A percentile compares a stretch with the other conserved stretches of the same genome.
These are phyloP conservation scores for Oenanthe melanoleuca DNA, from an alignment of 2,113 vertebrate species.

Conservation along the genomic window DNA sequence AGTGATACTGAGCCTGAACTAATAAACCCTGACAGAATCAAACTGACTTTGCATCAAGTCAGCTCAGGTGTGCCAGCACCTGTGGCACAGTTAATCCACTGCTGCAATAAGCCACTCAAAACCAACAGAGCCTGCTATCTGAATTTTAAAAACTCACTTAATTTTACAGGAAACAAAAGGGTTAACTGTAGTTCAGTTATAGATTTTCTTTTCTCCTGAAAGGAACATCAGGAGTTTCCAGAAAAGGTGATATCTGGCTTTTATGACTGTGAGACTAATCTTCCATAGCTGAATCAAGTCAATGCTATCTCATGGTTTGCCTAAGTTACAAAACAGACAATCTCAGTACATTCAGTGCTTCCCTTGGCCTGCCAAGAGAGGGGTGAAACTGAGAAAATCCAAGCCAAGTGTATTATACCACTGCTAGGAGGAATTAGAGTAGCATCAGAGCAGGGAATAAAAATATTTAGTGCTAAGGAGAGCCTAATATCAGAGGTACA, in stretches of 20 bases:
- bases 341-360: neutral
- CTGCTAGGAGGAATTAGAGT: neutral
- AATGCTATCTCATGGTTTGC: conserved; percentile 8
- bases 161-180: neutral
- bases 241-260: conserved; percentile 15
- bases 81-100: neutral
- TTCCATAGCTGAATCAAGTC: conserved; percentile 18
- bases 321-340: conserved; percentile 19
- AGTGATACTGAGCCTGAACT: conserved; percentile 23
- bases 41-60: neutral
- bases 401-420: neutral
- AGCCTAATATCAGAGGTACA: neutral
- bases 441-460: neutral
- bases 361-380: neutral
- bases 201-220: neutral
- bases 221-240: neutral
- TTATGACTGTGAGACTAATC: neutral
- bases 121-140: neutral
- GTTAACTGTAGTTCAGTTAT: neutral
- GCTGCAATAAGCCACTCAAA: neutral
- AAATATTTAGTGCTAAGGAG: neutral
- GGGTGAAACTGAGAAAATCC: neutral
- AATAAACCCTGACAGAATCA: conserved; percentile 39
- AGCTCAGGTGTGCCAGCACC: conserved; percentile 32
- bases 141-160: neutral